Evolutionary conservation across 2,797 vertebrate genomes (phyloP).

Genomic region (Taenioides sp.): DNA sequence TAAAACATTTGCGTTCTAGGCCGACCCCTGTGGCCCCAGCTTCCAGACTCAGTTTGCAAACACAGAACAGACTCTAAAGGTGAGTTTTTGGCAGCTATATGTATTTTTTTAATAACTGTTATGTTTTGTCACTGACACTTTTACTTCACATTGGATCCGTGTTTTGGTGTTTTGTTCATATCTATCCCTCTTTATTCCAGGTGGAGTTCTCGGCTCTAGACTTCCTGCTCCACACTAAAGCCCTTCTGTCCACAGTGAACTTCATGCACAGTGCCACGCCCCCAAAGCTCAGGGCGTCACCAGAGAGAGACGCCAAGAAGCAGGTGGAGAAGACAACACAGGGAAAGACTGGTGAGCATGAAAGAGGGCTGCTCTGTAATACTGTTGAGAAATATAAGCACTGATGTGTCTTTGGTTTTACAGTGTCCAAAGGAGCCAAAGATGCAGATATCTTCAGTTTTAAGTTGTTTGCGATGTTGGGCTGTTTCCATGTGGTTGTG

Average conservation of each 20-base stretch:
- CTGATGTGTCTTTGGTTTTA: not conserved
- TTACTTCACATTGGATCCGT: too few relatives aligned
- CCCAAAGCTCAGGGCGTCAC: constrained; percentile 30
- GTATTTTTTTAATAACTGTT: too few relatives aligned
- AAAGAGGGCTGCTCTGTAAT: not conserved
- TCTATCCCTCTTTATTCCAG: constrained; percentile 61
- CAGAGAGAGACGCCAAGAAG: constrained; percentile 49
- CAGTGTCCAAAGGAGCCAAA: constrained; percentile 79
- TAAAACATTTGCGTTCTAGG: constrained; percentile 67
- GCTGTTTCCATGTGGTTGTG: constrained; percentile 86
- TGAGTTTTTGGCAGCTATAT: constrained; percentile 54
- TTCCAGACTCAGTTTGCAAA: constrained; percentile 87
- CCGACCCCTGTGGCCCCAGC: constrained; percentile 83
- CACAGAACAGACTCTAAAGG: constrained; percentile 91
- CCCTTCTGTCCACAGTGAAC: constrained; percentile 87
- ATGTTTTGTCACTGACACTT: too few relatives aligned
- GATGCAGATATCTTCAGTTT: constrained; percentile 84
- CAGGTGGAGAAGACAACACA: constrained; percentile 46
- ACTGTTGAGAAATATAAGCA: not conserved
- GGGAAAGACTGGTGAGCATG: constrained; percentile 76
- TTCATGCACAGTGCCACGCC: constrained; percentile 81
- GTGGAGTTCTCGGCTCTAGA: constrained; percentile 91
- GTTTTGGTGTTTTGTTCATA: not conserved
- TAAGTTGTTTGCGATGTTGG: constrained; percentile 87
- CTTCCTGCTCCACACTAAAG: constrained; percentile 89